Percentiles rank a stretch among this genome's conserved stretches.
phyloP scores from a whole-genome alignment of 92 coral and sea anemone species.

The Chrysogorgia sp. region DNA sequence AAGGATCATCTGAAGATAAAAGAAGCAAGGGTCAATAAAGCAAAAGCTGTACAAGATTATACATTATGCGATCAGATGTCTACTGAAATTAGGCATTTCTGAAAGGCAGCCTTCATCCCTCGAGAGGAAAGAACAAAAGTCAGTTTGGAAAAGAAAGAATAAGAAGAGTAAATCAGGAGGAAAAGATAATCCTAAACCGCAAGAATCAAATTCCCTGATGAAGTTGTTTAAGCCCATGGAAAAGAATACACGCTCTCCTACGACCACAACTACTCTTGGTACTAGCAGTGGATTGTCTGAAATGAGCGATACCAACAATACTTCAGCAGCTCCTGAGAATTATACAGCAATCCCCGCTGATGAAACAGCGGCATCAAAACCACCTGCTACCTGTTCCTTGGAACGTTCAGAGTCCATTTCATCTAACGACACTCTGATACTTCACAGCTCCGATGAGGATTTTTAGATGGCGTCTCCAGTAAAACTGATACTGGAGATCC shows the following conservation, averaged over 20 bases:
- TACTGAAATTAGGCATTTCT: constrained; percentile 11
- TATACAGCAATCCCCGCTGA: neutral
- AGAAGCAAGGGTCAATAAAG: constrained; percentile 47
- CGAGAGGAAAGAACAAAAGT: constrained; percentile 49
- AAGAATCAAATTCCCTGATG: neutral
- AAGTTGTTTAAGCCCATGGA: neutral
- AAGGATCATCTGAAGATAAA: constrained; percentile 46
- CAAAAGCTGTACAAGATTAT: constrained; percentile 48
- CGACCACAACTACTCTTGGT: constrained; percentile 1
- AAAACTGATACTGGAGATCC: neutral
- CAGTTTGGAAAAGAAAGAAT: constrained; percentile 42
- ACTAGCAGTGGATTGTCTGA: constrained; percentile 1
- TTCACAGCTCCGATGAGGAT: constrained; percentile 12
- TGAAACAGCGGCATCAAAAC: neutral
- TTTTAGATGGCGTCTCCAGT: constrained; percentile 8
- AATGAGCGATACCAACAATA: neutral
- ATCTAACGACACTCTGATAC: constrained; percentile 1
- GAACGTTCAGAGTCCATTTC: constrained; percentile 9
- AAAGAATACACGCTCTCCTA: neutral
- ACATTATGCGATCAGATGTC: constrained; percentile 55
- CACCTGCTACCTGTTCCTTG: neutral
- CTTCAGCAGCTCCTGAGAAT: neutral
- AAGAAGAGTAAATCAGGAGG: neutral
- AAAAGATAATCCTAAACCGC: neutral
- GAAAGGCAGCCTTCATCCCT: constrained; percentile 57